Evolutionary conservation across 2,888 invertebrate genomes (phyloP), one percentile per base, ranked within the genome.

Genomic region (Aphrophora alni): DNA sequence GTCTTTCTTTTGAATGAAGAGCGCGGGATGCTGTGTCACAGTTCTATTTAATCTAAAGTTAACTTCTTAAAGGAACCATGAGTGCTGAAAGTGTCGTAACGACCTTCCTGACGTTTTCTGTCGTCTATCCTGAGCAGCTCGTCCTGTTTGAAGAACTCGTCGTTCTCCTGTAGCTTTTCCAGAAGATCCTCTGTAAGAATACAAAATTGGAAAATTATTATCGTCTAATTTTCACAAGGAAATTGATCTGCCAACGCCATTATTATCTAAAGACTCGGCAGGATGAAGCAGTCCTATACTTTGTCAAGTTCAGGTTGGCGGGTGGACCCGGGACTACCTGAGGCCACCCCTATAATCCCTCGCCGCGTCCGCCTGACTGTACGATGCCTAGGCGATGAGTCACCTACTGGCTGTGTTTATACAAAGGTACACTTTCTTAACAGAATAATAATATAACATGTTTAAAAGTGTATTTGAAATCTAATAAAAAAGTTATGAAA

Each of bases 71-170:
- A 79, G 14, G 78, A 79, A 0, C 78, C 78, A 17, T 79, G 74
- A 24, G 74, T 79, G 38, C 78, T 79, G 69, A 73, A 79, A n/a
- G 73, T 74, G 38, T 79, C 78, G 17, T 24, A 68, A 12, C 51
- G 25, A n/a, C 25, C 68, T 17, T 33, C 38, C 24, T 79, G 78
- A 2, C 78, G 74, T 14, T 74, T 79, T 5, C 74, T 59, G 12
- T 79, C 78, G 33, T 79, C 78, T 14, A 38, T 33, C 25, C 69
- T 51, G 17, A 79, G 27, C 69, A 74, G 59, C 21, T 79, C 74
- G 8, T 79, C 78, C 26, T 74, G 33, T 38, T 38, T 79, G 78
- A 83, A 82, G 81, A 80, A 83, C n/a, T 83, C 82, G 25, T 80
- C 33, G 27, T 82, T 75, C 26, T 81, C 74, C 72, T 75, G 28